Conservation (phyloP, 2,888 invertebrate genomes). For the Andrena marginata region DNA sequence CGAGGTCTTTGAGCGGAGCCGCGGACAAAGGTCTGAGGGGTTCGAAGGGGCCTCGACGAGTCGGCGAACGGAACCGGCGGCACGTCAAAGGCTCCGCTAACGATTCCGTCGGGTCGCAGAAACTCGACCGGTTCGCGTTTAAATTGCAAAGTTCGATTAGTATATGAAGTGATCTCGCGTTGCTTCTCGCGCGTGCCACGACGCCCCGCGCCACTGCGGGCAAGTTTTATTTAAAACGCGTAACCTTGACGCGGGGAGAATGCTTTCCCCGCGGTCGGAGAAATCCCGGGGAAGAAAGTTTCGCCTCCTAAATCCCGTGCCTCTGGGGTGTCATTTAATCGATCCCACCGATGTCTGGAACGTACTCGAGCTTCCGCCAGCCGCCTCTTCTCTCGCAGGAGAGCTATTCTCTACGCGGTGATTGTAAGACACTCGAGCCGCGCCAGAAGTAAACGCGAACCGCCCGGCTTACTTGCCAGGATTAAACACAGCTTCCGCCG, state of each 20-base stretch:
- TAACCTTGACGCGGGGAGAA: slow-evolving; percentile 43
- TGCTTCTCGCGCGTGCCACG: not conserved
- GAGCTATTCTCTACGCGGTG: slow-evolving; percentile 17
- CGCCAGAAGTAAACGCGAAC: slow-evolving; percentile 38
- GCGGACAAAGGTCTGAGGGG: slow-evolving; percentile 4
- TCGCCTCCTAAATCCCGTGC: slow-evolving; percentile 56
- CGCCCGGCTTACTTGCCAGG: slow-evolving; percentile 27
- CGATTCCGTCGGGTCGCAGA: not conserved
- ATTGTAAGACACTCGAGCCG: slow-evolving; percentile 33
- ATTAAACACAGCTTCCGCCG: slow-evolving; percentile 34
- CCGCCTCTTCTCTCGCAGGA: not conserved
- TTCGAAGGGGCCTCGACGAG: slow-evolving; percentile 4
- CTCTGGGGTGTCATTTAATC: slow-evolving; percentile 68
- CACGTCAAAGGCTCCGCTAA: not conserved
- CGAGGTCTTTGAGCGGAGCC: slow-evolving; percentile 1
- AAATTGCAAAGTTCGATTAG: slow-evolving; percentile 56
- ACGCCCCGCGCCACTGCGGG: not conserved
- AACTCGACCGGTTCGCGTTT: not conserved
- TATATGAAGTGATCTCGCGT: not conserved
- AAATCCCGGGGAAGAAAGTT: slow-evolving; percentile 51
- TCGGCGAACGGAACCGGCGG: not conserved
- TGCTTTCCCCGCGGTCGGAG: slow-evolving; percentile 18
- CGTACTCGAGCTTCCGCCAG: slow-evolving; percentile 24
- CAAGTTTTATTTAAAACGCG: slow-evolving; percentile 47
- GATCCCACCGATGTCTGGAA: slow-evolving; percentile 52